Evolutionary conservation across 2,113 vertebrate genomes (phyloP).

Genomic region (Sinocyclocheilus anshuiensis): DNA sequence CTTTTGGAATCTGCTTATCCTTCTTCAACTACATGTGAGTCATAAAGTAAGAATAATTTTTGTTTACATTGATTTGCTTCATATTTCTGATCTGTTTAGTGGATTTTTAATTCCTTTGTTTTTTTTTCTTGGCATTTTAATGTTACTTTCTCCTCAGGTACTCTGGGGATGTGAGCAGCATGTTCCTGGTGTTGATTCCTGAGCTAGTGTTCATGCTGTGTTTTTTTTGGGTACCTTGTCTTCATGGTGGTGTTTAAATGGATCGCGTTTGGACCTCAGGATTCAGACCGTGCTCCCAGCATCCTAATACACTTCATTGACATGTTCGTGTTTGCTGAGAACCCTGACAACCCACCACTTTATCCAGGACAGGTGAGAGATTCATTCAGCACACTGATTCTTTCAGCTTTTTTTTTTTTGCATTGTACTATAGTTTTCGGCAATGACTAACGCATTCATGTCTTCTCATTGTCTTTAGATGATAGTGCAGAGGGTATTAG

Average conservation of each 20-base stretch:
- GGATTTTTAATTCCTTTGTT: neutral
- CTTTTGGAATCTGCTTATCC: conserved; percentile 85
- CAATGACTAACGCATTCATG: neutral
- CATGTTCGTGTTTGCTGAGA: conserved; percentile 91
- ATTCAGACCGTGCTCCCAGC: conserved; percentile 81
- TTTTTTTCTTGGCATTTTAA: no score
- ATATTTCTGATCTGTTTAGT: neutral
- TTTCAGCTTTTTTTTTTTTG: no score
- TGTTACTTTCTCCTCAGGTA: conserved; percentile 71
- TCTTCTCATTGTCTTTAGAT: conserved; percentile 61
- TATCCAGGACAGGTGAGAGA: conserved; percentile 74
- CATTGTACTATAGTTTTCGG: neutral
- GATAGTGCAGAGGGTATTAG: conserved; percentile 79
- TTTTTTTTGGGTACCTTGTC: conserved; percentile 90
- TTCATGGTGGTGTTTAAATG: conserved; percentile 92
- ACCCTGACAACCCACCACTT: conserved; percentile 70
- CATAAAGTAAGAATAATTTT: neutral
- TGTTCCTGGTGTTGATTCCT: conserved; percentile 86
- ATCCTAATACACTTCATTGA: conserved; percentile 95
- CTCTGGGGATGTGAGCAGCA: conserved; percentile 77
- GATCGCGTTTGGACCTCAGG: conserved; percentile 65
- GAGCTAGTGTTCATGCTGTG: conserved; percentile 88
- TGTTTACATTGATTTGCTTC: neutral
- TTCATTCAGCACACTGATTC: neutral
- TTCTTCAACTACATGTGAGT: conserved; percentile 90